These are phyloP conservation scores for Ictidomys tridecemlineatus DNA, from an alignment of 2,113 vertebrate species.

Conservation along the genomic window DNA sequence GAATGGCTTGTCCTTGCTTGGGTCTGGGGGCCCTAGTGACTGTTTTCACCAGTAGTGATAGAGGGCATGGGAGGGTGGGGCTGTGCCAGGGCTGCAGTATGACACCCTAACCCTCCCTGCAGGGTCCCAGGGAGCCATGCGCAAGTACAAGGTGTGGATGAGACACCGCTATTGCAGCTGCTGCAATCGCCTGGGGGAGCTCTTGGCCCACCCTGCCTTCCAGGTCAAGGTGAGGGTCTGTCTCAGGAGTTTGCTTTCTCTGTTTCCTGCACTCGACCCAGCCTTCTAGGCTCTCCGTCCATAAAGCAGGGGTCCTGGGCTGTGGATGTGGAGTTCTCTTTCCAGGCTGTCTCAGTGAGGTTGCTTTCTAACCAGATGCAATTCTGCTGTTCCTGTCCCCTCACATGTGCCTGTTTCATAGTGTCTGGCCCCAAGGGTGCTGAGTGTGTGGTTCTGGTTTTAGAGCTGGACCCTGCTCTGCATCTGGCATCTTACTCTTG, in stretches of 20 bases:
- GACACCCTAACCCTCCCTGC: fast-evolving
- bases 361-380: fast-evolving
- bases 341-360: fast-evolving
- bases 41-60: not conserved
- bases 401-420: fast-evolving
- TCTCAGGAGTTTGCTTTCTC: fast-evolving
- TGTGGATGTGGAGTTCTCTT: fast-evolving
- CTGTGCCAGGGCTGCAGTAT: not conserved
- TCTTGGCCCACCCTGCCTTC: conserved; percentile 88
- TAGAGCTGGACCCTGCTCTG: not conserved
- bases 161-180: conserved; percentile 94
- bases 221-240: conserved; percentile 90
- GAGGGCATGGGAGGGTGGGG: fast-evolving
- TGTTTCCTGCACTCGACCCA: fast-evolving
- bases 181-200: conserved; percentile 88
- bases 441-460: fast-evolving
- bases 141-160: conserved; percentile 95
- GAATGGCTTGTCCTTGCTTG: not conserved
- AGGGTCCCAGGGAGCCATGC: conserved; percentile 84
- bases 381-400: fast-evolving
- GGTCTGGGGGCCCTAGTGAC: not conserved
- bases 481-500: fast-evolving
- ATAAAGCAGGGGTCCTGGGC: fast-evolving
- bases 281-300: too few relatives aligned
- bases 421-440: not conserved